These are phyloP conservation scores for Premnoplex brunnescens DNA, from an alignment of 2,797 vertebrate species.

Conservation along the genomic window DNA sequence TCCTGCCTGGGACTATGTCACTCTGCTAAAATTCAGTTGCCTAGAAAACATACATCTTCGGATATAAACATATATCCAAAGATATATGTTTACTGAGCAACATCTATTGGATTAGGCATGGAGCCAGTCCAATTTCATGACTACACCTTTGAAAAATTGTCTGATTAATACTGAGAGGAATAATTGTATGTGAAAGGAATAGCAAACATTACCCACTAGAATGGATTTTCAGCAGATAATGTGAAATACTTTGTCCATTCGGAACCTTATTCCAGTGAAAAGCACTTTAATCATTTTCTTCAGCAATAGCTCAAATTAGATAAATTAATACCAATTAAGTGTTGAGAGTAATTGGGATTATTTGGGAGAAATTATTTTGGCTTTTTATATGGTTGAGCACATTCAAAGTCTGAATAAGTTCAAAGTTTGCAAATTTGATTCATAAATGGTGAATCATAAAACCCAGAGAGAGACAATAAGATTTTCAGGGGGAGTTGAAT, in stretches of 20 bases:
- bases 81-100: constrained; percentile 21
- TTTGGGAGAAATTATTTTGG: neutral
- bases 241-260: neutral
- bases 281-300: neutral
- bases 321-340: neutral
- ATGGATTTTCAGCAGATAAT: constrained; percentile 14
- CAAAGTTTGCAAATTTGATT: neutral
- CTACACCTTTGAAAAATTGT: constrained; percentile 47
- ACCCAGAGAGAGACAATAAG: neutral
- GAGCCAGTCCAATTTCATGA: constrained; percentile 24
- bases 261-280: neutral
- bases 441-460: neutral
- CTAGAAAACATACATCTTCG: neutral
- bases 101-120: constrained; percentile 32
- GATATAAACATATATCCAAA: neutral
- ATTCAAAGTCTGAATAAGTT: neutral
- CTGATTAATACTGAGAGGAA: constrained; percentile 46
- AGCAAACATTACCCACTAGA: constrained; percentile 1
- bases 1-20: neutral
- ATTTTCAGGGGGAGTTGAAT: neutral
- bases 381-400: neutral
- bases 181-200: constrained; percentile 52
- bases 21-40: constrained; percentile 26
- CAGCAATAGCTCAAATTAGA: neutral
- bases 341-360: neutral